These are phyloP conservation scores for Mus caroli DNA, from an alignment of 2,797 vertebrate species.

Conservation along the genomic window DNA sequence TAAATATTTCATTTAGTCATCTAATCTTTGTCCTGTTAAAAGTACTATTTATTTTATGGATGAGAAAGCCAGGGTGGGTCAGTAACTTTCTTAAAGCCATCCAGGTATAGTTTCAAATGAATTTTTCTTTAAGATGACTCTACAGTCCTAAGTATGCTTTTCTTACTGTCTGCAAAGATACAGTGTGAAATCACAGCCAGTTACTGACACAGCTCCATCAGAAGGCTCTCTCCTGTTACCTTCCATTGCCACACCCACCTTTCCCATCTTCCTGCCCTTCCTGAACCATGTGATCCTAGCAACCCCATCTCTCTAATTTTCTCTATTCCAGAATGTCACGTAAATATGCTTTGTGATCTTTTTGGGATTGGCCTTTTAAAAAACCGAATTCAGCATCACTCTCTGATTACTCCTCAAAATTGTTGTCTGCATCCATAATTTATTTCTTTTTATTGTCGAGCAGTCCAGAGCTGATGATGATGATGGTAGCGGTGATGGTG, in stretches of 20 bases:
- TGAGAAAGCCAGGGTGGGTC: background rate
- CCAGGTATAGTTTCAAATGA: constrained; percentile 4
- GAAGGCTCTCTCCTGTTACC: background rate
- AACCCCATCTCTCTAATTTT: background rate
- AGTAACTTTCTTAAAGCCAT: background rate
- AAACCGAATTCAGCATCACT: background rate
- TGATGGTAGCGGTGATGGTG: background rate
- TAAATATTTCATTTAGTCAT: constrained; percentile 23
- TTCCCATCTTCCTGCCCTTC: background rate
- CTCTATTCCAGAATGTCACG: background rate
- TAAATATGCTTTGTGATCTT: background rate
- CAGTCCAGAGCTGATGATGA: background rate
- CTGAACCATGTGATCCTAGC: background rate
- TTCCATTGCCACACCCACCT: background rate
- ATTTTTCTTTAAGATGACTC: constrained; percentile 32
- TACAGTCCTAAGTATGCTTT: background rate
- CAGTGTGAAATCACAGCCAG: background rate
- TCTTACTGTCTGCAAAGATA: background rate
- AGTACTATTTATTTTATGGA: background rate
- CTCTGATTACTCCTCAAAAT: background rate
- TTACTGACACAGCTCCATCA: background rate
- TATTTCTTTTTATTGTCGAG: background rate
- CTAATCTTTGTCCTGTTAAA: background rate
- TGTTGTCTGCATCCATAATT: background rate
- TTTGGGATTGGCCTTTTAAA: background rate